Percentiles rank a stretch among this genome's conserved stretches.
phyloP scores from a whole-genome alignment of 2,888 invertebrate genomes.

The Subacronicta megacephala region DNA sequence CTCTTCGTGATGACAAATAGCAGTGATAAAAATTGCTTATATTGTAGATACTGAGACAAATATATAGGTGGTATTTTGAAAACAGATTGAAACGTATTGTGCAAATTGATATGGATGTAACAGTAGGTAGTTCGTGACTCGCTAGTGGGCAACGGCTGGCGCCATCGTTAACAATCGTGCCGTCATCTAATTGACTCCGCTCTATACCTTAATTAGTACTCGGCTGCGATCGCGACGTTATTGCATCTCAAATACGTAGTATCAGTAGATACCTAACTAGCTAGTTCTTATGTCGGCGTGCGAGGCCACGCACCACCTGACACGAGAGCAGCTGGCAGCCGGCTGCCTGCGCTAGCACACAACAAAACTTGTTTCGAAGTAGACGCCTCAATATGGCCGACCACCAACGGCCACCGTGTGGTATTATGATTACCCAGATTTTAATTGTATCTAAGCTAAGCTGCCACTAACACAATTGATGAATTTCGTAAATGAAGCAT shows the following conservation, averaged over 20 bases:
- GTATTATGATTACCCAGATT: conserved; percentile 59
- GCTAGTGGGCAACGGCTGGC: conserved; percentile 50
- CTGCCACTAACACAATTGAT: conserved; percentile 23
- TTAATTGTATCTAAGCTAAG: conserved; percentile 40
- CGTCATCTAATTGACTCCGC: conserved; percentile 73
- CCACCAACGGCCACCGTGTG: conserved; percentile 63
- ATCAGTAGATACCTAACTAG: conserved; percentile 50
- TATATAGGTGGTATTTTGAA: conserved; percentile 16
- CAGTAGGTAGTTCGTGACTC: conserved; percentile 55
- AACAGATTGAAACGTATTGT: conserved; percentile 15
- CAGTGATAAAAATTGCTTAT: conserved; percentile 7
- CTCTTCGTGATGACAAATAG: not conserved
- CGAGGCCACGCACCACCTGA: conserved; percentile 86
- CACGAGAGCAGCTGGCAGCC: conserved; percentile 84
- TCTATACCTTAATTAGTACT: conserved; percentile 70
- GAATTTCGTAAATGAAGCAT: conserved; percentile 38
- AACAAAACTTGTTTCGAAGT: conserved; percentile 85
- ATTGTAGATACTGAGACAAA: not conserved
- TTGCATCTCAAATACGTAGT: conserved; percentile 43
- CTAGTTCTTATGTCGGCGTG: conserved; percentile 69
- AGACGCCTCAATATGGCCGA: conserved; percentile 82
- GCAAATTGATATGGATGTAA: conserved; percentile 36
- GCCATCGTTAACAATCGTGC: conserved; percentile 67
- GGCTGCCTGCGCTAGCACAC: conserved; percentile 80
- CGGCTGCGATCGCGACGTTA: conserved; percentile 50